Percentiles rank a stretch among this genome's conserved stretches.
Conservation (phyloP, 2,113 vertebrate species). For the Psittacula cyanocephala region DNA sequence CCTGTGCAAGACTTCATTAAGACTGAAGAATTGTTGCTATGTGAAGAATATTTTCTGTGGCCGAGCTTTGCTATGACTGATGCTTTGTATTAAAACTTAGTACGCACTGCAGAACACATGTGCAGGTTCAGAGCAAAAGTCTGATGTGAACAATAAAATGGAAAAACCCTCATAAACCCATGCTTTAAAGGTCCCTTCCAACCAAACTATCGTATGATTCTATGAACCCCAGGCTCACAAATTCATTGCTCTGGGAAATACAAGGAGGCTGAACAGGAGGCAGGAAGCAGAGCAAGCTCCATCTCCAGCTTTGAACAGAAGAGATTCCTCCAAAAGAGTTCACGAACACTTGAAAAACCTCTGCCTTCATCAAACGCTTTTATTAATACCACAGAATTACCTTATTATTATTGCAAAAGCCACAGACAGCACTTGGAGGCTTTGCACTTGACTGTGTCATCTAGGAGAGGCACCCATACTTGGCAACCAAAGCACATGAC, state of each 20-base stretch:
- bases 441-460: neutral
- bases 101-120: neutral
- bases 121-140: neutral
- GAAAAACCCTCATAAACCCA: neutral
- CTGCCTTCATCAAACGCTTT: neutral
- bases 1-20: neutral
- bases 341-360: neutral
- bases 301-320: neutral
- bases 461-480: neutral
- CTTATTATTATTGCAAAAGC: neutral
- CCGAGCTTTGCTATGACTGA: slow-evolving; percentile 1
- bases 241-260: neutral
- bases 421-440: accelerated
- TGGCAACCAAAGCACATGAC: neutral
- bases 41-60: neutral
- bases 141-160: neutral
- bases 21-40: neutral
- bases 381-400: neutral
- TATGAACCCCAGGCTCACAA: neutral
- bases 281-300: neutral
- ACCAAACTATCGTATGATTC: neutral
- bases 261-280: neutral
- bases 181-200: neutral
- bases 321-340: neutral
- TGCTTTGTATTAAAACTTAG: neutral